Evolutionary conservation across 2,797 vertebrate genomes (phyloP).

Genomic region (Rhadinocentrus ornatus): DNA sequence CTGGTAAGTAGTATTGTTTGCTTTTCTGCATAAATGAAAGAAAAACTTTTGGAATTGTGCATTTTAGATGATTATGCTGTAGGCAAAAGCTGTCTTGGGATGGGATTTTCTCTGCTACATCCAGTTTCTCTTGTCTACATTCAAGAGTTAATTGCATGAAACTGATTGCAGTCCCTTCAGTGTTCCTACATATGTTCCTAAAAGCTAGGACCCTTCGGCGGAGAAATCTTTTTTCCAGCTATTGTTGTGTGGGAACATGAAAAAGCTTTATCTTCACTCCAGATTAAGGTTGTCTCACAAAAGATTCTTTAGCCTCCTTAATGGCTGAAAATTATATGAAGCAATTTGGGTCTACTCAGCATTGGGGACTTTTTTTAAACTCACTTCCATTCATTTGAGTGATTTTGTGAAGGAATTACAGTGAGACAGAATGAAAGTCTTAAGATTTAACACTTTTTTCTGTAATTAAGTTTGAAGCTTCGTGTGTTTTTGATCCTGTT

Average conservation of each 20-base stretch:
- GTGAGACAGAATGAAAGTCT: conserved; percentile 12
- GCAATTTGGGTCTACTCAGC: conserved; percentile 44
- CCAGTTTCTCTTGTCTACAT: not conserved
- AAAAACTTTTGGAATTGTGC: not conserved
- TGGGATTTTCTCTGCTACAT: not conserved
- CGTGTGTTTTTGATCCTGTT: conserved; percentile 62
- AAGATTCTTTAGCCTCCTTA: not conserved
- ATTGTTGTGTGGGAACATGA: not conserved
- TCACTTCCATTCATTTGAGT: conserved; percentile 6
- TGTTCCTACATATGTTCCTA: not conserved
- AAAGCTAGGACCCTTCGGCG: not conserved
- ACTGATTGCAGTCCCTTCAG: not conserved
- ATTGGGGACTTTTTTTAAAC: conserved; percentile 17
- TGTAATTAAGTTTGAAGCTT: conserved; percentile 35
- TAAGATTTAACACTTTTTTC: conserved; percentile 22
- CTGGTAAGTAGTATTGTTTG: conserved; percentile 67
- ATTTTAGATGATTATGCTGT: not conserved
- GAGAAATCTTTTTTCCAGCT: not conserved
- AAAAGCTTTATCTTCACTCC: conserved; percentile 13
- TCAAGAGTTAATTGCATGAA: not conserved
- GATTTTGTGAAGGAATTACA: conserved; percentile 5
- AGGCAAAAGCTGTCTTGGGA: not conserved
- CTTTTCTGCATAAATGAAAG: conserved; percentile 8
- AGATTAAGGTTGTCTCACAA: conserved; percentile 25
- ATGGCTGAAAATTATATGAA: conserved; percentile 29